Percentiles rank a stretch among this genome's conserved stretches.
Evolutionary conservation across 2,797 vertebrate genomes (phyloP).

Genomic region (Pseudomugil gertrudae): DNA sequence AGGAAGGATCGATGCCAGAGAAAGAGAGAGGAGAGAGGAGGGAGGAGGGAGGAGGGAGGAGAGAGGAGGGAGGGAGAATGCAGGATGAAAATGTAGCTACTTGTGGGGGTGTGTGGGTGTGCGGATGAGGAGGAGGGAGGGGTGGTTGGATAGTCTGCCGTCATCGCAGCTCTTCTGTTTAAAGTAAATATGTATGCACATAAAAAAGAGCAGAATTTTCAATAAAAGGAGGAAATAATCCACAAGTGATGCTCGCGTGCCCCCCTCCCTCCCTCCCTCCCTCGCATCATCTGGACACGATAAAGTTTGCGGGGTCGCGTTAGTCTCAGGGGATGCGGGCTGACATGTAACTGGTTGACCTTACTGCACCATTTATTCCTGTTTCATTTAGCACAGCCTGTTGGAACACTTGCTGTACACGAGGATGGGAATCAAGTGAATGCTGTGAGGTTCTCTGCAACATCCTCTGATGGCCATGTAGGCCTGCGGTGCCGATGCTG

Average conservation of each 20-base stretch:
- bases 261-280: neutral
- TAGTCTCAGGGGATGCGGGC: conserved; percentile 29
- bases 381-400: conserved; percentile 62
- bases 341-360: conserved; percentile 54
- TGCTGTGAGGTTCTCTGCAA: conserved; percentile 59
- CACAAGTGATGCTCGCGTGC: conserved; percentile 55
- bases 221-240: conserved; percentile 2
- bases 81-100: conserved; percentile 65
- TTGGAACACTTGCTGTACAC: conserved; percentile 33
- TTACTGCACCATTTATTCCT: conserved; percentile 66
- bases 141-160: conserved; percentile 44
- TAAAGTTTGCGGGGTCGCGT: conserved; percentile 61
- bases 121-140: conserved; percentile 18
- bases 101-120: conserved; percentile 54
- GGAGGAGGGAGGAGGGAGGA: conserved; percentile 44
- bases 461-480: conserved; percentile 47
- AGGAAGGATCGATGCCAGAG: conserved; percentile 69
- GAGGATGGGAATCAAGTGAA: conserved; percentile 23
- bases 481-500: conserved; percentile 64
- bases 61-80: conserved; percentile 31
- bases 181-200: neutral
- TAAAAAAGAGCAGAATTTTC: conserved; percentile 2
- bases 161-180: conserved; percentile 61
- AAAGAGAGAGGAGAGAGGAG: conserved; percentile 24
- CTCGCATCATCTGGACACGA: conserved; percentile 40